phyloP scores from a whole-genome alignment of 2,888 invertebrate species.

The Calliscelio sp. region DNA sequence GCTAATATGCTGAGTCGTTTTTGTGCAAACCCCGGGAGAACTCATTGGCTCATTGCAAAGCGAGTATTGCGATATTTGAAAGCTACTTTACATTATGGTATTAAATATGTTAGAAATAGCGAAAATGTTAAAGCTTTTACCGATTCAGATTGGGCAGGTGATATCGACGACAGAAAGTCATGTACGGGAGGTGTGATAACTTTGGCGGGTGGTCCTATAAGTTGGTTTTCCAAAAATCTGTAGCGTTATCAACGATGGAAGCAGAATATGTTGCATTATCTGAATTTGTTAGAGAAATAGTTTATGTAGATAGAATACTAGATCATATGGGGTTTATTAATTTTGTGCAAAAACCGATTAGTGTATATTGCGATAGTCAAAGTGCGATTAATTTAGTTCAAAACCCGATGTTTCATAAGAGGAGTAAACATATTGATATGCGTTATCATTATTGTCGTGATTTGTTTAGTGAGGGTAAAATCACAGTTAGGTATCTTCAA shows the following conservation, averaged over 20 bases:
- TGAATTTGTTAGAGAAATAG: conserved; percentile 23
- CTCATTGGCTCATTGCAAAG: conserved; percentile 45
- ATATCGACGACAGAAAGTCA: neutral
- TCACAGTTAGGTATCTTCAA: too few species aligned
- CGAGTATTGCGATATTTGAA: conserved; percentile 58
- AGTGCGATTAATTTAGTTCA: conserved; percentile 20
- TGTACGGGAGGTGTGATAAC: neutral
- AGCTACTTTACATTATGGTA: conserved; percentile 59
- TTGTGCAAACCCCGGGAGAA: conserved; percentile 37
- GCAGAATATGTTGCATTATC: conserved; percentile 29
- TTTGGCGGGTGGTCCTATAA: conserved; percentile 11
- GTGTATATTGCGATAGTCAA: conserved; percentile 20
- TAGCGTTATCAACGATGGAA: conserved; percentile 1
- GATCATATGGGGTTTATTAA: conserved; percentile 20
- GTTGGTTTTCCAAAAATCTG: neutral
- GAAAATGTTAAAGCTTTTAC: conserved; percentile 52
- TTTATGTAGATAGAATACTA: conserved; percentile 18
- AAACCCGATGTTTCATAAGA: conserved; percentile 30
- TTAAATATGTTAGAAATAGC: conserved; percentile 53
- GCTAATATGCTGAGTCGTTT: conserved; percentile 68
- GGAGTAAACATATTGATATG: conserved; percentile 50
- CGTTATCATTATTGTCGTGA: conserved; percentile 27
- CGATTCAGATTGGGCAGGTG: conserved; percentile 11
- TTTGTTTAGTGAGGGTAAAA: too few species aligned
- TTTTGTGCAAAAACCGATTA: conserved; percentile 10